Conservation (phyloP, 2,797 vertebrate genomes). For the Arvicola amphibius region DNA sequence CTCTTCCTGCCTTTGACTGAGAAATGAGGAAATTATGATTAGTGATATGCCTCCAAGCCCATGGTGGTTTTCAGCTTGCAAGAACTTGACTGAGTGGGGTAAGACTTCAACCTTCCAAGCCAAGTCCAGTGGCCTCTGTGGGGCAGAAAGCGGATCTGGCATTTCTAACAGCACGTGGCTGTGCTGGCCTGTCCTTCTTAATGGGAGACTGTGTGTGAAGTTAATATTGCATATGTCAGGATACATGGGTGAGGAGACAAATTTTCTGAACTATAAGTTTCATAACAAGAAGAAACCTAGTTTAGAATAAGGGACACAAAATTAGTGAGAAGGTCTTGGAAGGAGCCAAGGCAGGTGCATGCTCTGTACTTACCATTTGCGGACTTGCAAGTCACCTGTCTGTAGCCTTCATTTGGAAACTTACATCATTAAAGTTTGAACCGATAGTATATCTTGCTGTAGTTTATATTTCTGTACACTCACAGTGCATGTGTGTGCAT, state of each 20-base stretch:
- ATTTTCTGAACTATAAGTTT: not conserved
- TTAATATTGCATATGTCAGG: not conserved
- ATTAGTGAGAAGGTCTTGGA: not conserved
- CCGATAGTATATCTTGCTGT: conserved; percentile 24
- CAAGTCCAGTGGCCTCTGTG: not conserved
- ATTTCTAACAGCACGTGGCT: not conserved
- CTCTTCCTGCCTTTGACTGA: not conserved
- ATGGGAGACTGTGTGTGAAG: not conserved
- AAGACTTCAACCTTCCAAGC: not conserved
- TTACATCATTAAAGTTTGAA: not conserved
- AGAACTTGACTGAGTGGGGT: not conserved
- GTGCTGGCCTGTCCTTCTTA: not conserved
- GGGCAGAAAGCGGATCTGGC: not conserved
- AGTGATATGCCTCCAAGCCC: not conserved
- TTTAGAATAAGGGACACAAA: not conserved
- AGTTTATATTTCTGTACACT: not conserved
- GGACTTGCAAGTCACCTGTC: not conserved
- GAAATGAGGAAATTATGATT: not conserved
- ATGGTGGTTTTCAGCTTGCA: not conserved
- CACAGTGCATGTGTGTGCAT: not conserved
- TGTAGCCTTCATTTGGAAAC: conserved; percentile 1
- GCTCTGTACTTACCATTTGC: not conserved
- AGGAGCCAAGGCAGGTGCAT: not conserved
- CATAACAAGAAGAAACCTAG: not conserved
- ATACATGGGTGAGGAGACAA: not conserved